phyloP scores from a whole-genome alignment of 2,888 invertebrate species.

The Dolichomitus sp. region DNA sequence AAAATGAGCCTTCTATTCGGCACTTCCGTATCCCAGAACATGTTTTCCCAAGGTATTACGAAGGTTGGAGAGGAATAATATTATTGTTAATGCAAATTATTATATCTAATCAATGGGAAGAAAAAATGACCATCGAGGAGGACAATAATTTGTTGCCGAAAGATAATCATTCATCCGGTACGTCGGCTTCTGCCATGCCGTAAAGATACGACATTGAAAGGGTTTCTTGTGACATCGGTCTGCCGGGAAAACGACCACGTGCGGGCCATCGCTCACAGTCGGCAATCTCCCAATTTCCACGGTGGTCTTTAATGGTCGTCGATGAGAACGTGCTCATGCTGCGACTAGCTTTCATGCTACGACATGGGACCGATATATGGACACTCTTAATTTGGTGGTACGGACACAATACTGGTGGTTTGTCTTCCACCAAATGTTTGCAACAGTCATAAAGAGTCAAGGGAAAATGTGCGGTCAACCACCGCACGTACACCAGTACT shows the following conservation, averaged over 20 bases:
- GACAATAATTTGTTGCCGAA: slow-evolving; percentile 70
- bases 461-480: slow-evolving; percentile 78
- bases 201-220: slow-evolving; percentile 51
- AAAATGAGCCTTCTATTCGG: slow-evolving; percentile 73
- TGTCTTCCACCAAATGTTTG: slow-evolving; percentile 44
- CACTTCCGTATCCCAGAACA: slow-evolving; percentile 41
- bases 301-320: slow-evolving; percentile 61
- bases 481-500: slow-evolving; percentile 68
- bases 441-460: slow-evolving; percentile 22
- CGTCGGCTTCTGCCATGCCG: slow-evolving; percentile 48
- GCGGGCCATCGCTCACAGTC: slow-evolving; percentile 73
- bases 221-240: slow-evolving; percentile 62
- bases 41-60: slow-evolving; percentile 2
- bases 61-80: slow-evolving; percentile 1
- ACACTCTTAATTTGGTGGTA: slow-evolving; percentile 30
- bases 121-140: slow-evolving; percentile 30
- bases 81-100: neutral
- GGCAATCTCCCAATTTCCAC: slow-evolving; percentile 66
- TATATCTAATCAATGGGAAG: neutral
- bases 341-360: neutral
- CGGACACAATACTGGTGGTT: neutral
- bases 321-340: slow-evolving; percentile 33
- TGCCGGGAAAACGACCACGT: slow-evolving; percentile 73
- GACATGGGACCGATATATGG: slow-evolving; percentile 22
- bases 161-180: slow-evolving; percentile 73